Conservation (phyloP, 2,797 vertebrate genomes). For the Melanotaenia nigrans region DNA sequence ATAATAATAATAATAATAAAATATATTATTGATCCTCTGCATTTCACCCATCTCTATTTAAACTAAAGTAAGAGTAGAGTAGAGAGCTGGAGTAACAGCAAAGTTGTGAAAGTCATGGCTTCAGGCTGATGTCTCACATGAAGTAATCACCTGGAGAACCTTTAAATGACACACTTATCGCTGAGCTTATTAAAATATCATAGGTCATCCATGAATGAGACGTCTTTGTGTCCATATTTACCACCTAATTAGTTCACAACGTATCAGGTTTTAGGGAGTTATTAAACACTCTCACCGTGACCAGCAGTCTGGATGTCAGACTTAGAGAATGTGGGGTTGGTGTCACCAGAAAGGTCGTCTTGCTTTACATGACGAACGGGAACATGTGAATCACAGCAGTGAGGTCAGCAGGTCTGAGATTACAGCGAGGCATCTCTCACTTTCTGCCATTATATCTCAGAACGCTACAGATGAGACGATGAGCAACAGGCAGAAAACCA, state of each 20-base stretch:
- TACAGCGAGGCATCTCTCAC: slow-evolving; percentile 3
- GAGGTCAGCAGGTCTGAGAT: slow-evolving; percentile 11
- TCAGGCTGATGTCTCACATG: slow-evolving; percentile 6
- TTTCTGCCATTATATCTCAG: slow-evolving; percentile 6
- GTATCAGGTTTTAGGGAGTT: slow-evolving; percentile 67
- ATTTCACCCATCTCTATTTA: too few species aligned
- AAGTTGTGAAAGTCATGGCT: neutral
- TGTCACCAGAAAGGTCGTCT: slow-evolving; percentile 52
- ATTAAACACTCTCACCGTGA: slow-evolving; percentile 57
- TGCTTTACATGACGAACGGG: neutral
- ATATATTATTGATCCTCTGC: too few species aligned
- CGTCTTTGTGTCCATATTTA: slow-evolving; percentile 69
- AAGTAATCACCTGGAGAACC: neutral
- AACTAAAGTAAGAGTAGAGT: too few species aligned
- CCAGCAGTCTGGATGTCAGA: slow-evolving; percentile 9
- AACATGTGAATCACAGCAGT: slow-evolving; percentile 47
- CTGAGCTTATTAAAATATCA: slow-evolving; percentile 34
- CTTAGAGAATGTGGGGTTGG: slow-evolving; percentile 8
- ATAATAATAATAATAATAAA: too few species aligned
- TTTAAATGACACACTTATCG: slow-evolving; percentile 1
- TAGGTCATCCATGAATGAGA: slow-evolving; percentile 47
- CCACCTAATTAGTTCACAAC: slow-evolving; percentile 39
- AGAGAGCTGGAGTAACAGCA: neutral
- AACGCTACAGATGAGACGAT: neutral
- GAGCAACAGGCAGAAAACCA: slow-evolving; percentile 1